These are phyloP conservation scores for Epizoanthus rinbou DNA, from an alignment of 92 coral and sea anemone genomes.

Conservation along the genomic window DNA sequence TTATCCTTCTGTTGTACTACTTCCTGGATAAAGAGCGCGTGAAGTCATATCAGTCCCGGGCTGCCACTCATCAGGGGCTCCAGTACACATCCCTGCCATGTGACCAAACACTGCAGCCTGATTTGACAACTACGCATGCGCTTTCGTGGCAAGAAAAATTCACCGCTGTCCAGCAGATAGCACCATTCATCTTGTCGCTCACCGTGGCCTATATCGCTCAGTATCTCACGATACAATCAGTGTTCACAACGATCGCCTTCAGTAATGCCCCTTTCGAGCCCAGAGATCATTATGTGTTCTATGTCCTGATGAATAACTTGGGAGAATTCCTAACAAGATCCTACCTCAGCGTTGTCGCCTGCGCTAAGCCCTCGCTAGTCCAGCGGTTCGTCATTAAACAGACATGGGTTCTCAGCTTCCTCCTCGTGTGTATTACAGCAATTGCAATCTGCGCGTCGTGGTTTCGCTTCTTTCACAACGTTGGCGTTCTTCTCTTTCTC, in stretches of 20 bases:
- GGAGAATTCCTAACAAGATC: slow-evolving; percentile 82
- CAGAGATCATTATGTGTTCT: slow-evolving; percentile 77
- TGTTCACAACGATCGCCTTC: slow-evolving; percentile 80
- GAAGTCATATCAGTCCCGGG: slow-evolving; percentile 74
- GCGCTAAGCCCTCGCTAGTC: slow-evolving; percentile 59
- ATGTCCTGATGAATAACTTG: slow-evolving; percentile 63
- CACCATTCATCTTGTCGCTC: slow-evolving; percentile 69
- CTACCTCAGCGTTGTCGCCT: slow-evolving; percentile 63
- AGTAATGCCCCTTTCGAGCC: slow-evolving; percentile 66
- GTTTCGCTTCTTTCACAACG: slow-evolving; percentile 72
- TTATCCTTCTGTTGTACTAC: slow-evolving; percentile 71
- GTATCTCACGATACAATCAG: slow-evolving; percentile 73
- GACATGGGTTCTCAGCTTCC: slow-evolving; percentile 67
- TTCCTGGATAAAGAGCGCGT: slow-evolving; percentile 78
- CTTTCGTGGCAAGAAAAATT: slow-evolving; percentile 74
- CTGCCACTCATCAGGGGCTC: slow-evolving; percentile 9
- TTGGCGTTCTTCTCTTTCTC: slow-evolving; percentile 52
- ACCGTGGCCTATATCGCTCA: slow-evolving; percentile 67
- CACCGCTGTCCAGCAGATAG: slow-evolving; percentile 62
- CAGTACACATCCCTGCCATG: slow-evolving; percentile 55
- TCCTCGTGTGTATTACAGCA: slow-evolving; percentile 49
- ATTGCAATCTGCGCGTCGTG: slow-evolving; percentile 74
- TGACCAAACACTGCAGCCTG: slow-evolving; percentile 30
- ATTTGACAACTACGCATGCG: slow-evolving; percentile 45
- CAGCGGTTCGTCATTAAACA: slow-evolving; percentile 64